Conservation (phyloP, 2,797 vertebrate species). For the Hephaestus fuliginosus region DNA sequence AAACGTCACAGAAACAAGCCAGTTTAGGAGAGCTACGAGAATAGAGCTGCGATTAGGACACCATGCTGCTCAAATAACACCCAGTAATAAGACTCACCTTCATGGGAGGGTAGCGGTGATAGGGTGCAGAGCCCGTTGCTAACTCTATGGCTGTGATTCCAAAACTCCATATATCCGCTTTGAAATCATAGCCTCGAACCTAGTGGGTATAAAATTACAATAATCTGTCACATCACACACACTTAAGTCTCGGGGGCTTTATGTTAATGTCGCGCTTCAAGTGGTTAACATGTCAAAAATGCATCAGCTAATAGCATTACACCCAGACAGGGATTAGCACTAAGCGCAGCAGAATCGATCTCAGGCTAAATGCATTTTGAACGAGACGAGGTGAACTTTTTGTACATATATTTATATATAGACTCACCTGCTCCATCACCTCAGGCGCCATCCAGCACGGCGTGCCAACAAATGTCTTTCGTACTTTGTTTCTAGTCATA, state of each 20-base stretch:
- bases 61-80: neutral
- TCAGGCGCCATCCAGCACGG: conserved; percentile 99
- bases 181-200: conserved; percentile 99
- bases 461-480: conserved; percentile 99
- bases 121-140: conserved; percentile 97
- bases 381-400: neutral
- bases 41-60: neutral
- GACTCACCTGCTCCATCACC: conserved; percentile 97
- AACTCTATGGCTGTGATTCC: conserved; percentile 99
- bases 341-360: neutral
- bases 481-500: conserved; percentile 98
- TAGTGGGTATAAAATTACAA: conserved; percentile 64
- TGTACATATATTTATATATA: neutral
- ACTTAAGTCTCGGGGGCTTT: neutral
- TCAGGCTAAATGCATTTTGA: conserved; percentile 10
- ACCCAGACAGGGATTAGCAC: neutral
- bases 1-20: conserved; percentile 29
- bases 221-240: neutral
- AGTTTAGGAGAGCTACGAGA: conserved; percentile 6
- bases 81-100: conserved; percentile 87
- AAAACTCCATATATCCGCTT: conserved; percentile 99
- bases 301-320: neutral
- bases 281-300: conserved; percentile 2
- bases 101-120: conserved; percentile 99
- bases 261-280: neutral